phyloP scores from a whole-genome alignment of 2,113 vertebrate species.

The Galeopterus variegatus region DNA sequence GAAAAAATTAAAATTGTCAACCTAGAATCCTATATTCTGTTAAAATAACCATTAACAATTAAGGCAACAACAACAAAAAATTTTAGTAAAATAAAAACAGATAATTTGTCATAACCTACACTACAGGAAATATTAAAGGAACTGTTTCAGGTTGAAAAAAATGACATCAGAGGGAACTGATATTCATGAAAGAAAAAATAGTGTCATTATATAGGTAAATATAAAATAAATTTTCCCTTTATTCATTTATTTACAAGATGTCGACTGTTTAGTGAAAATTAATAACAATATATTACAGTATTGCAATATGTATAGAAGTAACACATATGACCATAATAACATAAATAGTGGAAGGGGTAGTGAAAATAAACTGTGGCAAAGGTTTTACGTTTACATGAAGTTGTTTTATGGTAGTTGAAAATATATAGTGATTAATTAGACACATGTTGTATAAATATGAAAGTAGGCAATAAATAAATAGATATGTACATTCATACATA shows the following conservation, averaged over 20 bases:
- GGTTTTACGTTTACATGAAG: too few relatives aligned
- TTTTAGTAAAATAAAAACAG: neutral
- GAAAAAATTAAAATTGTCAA: neutral
- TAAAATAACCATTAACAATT: neutral
- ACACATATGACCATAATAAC: too few relatives aligned
- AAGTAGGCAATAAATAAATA: too few relatives aligned
- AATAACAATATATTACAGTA: neutral
- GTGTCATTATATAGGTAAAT: neutral
- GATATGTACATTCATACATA: too few relatives aligned
- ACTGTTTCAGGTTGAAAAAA: neutral
- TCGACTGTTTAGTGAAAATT: neutral
- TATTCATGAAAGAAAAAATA: neutral
- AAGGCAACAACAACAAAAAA: neutral
- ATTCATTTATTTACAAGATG: too few relatives aligned
- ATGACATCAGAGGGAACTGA: neutral
- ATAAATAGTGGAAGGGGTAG: too few relatives aligned
- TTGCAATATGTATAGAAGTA: too few relatives aligned
- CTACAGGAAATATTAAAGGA: neutral
- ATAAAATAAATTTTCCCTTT: neutral
- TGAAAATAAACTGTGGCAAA: too few relatives aligned
- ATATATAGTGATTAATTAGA: too few relatives aligned
- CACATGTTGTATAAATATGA: too few relatives aligned
- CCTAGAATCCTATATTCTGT: too few relatives aligned
- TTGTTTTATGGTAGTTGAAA: too few relatives aligned
- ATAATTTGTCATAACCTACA: neutral